A percentile compares a stretch with the other conserved stretches of the same genome.
These are phyloP conservation scores for Bothrops jararaca DNA, from an alignment of 2,113 vertebrate species.

Conservation along the genomic window DNA sequence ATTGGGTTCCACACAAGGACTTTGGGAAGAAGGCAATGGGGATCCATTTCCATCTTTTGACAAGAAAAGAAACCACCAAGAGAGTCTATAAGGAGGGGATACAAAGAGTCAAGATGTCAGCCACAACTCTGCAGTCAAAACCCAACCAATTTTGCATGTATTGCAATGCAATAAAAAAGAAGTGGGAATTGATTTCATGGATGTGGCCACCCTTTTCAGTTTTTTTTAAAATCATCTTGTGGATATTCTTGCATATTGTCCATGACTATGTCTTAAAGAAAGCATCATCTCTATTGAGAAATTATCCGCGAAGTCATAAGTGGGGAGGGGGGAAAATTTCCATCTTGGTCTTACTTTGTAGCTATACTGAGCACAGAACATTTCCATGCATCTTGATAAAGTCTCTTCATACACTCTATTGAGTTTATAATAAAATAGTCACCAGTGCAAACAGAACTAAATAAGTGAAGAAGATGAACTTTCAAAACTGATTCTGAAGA, in stretches of 20 bases:
- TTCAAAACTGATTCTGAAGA: neutral
- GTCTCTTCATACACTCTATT: neutral
- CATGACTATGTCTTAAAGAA: neutral
- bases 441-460: neutral
- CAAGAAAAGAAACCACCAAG: neutral
- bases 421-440: neutral
- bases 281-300: neutral
- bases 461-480: neutral
- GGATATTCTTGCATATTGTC: neutral
- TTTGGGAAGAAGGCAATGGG: neutral
- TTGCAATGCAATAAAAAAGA: neutral
- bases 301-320: neutral
- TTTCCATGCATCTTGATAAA: neutral
- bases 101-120: neutral
- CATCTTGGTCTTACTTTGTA: neutral
- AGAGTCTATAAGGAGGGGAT: neutral
- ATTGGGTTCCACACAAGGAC: neutral
- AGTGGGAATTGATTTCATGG: neutral
- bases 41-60: neutral
- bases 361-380: neutral
- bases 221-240: neutral
- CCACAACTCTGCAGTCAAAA: neutral
- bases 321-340: no score
- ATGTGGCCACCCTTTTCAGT: neutral
- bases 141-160: neutral